A percentile compares a stretch with the other conserved stretches of the same genome.
These are phyloP conservation scores for Brenthis hecate DNA, from an alignment of 2,888 invertebrate species.

Conservation along the genomic window DNA sequence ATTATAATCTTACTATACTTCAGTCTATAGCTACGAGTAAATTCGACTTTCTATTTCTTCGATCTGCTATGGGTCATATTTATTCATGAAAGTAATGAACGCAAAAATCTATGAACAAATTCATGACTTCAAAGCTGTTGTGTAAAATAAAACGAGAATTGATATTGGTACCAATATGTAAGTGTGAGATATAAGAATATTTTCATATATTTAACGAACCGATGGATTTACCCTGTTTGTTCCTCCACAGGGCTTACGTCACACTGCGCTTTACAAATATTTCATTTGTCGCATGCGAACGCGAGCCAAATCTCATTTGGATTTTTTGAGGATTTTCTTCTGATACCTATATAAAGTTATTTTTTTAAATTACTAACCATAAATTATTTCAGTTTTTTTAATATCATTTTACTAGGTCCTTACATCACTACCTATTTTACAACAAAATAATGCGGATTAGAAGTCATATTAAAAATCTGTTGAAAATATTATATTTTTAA, in stretches of 20 bases:
- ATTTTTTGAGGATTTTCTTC: constrained; percentile 20
- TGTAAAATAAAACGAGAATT: not conserved
- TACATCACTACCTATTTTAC: too few species aligned
- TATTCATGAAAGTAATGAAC: too few species aligned
- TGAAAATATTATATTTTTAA: too few species aligned
- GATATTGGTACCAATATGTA: constrained; percentile 2
- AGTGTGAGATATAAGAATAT: constrained; percentile 6
- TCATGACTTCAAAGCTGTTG: not conserved
- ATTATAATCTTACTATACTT: too few species aligned
- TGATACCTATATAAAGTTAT: constrained; percentile 5
- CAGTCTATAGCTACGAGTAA: too few species aligned
- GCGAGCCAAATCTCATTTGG: constrained; percentile 36
- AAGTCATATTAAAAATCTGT: too few species aligned
- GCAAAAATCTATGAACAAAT: not conserved
- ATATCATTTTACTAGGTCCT: too few species aligned
- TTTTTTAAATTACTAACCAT: not conserved
- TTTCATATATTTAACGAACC: constrained; percentile 41
- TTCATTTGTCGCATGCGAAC: constrained; percentile 37
- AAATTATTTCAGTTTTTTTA: too few species aligned
- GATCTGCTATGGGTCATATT: not conserved
- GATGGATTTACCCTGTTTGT: constrained; percentile 39
- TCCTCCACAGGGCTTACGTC: constrained; percentile 38
- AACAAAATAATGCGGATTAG: too few species aligned
- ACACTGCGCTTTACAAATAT: constrained; percentile 42
- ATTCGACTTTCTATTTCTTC: not conserved